Evolutionary conservation across 2,797 vertebrate genomes (phyloP).

Genomic region (Oreortyx pictus): DNA sequence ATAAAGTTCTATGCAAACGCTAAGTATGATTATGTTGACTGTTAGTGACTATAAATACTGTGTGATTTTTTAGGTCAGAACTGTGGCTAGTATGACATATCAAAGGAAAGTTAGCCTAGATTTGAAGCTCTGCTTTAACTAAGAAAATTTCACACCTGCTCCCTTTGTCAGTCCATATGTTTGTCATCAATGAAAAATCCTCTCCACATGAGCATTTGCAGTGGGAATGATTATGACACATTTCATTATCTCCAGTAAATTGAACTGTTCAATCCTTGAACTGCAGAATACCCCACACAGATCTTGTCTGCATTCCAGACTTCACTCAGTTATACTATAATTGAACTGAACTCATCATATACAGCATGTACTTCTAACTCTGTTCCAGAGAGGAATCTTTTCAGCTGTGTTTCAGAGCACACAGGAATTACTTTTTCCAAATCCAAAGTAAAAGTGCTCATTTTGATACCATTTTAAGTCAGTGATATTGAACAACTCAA

Average conservation of each 20-base stretch:
- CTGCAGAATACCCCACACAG: slow-evolving; percentile 38
- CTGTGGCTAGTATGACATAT: slow-evolving; percentile 21
- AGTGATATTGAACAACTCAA: background rate
- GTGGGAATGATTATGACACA: slow-evolving; percentile 68
- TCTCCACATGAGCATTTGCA: slow-evolving; percentile 55
- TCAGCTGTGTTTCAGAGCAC: background rate
- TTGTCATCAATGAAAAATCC: slow-evolving; percentile 71
- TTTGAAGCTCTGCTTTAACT: slow-evolving; percentile 44
- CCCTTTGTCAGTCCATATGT: slow-evolving; percentile 67
- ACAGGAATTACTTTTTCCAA: background rate
- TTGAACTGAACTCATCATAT: slow-evolving; percentile 45
- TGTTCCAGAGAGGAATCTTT: slow-evolving; percentile 9
- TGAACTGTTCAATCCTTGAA: slow-evolving; percentile 64
- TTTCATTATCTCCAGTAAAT: slow-evolving; percentile 73
- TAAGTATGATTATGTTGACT: background rate
- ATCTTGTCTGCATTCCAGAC: slow-evolving; percentile 33
- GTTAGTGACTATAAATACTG: background rate
- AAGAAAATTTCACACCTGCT: slow-evolving; percentile 73
- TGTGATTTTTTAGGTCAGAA: slow-evolving; percentile 20
- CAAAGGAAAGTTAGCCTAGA: slow-evolving; percentile 39
- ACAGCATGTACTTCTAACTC: background rate
- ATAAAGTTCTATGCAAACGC: background rate
- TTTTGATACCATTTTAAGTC: background rate
- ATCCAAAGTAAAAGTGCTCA: background rate
- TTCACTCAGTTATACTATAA: slow-evolving; percentile 50